Percentiles rank a stretch among this genome's conserved stretches.
These are phyloP conservation scores for Cyrtonyx montezumae DNA, from an alignment of 2,113 vertebrate species.

Conservation along the genomic window DNA sequence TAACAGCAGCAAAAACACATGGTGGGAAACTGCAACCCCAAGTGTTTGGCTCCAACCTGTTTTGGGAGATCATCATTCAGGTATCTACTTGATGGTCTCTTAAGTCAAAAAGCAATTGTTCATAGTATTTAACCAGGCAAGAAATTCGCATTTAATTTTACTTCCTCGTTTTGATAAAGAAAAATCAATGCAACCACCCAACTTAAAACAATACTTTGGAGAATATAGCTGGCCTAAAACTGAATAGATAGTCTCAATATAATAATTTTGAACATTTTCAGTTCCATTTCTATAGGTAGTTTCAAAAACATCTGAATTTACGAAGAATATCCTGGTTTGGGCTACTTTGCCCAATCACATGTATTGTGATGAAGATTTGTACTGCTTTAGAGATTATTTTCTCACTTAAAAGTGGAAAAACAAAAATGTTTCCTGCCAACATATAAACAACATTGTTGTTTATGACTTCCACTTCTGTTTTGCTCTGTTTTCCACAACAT, in stretches of 20 bases:
- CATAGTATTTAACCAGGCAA: neutral
- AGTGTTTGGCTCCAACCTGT: accelerated
- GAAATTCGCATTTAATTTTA: neutral
- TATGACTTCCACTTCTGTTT: neutral
- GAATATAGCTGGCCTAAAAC: neutral
- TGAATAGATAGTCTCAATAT: neutral
- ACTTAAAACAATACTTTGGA: neutral
- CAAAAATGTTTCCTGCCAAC: neutral
- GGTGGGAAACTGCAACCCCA: neutral
- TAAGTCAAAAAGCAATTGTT: neutral
- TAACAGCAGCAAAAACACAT: neutral
- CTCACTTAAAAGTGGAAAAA: neutral
- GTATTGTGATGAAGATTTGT: neutral
- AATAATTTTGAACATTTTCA: neutral
- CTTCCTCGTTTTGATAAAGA: neutral
- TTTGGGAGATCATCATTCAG: neutral
- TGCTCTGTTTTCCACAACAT: neutral
- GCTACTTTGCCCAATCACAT: neutral
- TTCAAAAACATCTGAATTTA: neutral
- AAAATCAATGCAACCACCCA: neutral
- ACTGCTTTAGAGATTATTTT: neutral
- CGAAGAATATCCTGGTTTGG: neutral
- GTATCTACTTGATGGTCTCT: neutral
- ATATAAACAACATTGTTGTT: neutral
- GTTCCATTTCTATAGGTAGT: neutral